phyloP scores from a whole-genome alignment of 2,113 vertebrate species.

The Phalacrocorax carbo region DNA sequence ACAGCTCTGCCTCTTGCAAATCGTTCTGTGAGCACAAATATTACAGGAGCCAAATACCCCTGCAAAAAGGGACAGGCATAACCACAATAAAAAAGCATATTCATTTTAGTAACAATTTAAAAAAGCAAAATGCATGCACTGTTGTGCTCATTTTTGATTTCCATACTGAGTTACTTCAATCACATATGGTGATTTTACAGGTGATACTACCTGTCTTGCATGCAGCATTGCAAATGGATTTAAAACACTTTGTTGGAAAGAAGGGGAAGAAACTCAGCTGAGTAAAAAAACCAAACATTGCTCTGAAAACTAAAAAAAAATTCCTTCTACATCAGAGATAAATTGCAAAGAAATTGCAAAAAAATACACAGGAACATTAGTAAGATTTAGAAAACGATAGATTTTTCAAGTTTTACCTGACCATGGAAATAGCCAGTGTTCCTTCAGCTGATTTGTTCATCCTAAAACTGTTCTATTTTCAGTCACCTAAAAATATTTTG shows the following conservation, averaged over 20 bases:
- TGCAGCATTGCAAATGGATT: neutral
- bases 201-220: neutral
- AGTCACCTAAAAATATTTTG: constrained; percentile 24
- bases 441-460: neutral
- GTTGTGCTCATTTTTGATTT: neutral
- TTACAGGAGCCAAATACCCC: neutral
- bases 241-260: neutral
- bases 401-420: neutral
- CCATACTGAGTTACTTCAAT: neutral
- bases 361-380: neutral
- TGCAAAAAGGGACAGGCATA: neutral
- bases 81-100: neutral
- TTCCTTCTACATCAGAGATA: neutral
- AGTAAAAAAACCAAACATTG: neutral
- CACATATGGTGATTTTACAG: neutral
- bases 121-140: neutral
- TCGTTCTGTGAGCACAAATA: neutral
- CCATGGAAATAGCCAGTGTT: neutral
- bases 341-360: neutral
- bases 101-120: neutral
- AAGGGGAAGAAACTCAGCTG: neutral
- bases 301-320: neutral
- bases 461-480: neutral
- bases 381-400: neutral
- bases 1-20: neutral